These are phyloP conservation scores for Apodemia duryi DNA, from an alignment of 2,888 invertebrate species.

Conservation along the genomic window DNA sequence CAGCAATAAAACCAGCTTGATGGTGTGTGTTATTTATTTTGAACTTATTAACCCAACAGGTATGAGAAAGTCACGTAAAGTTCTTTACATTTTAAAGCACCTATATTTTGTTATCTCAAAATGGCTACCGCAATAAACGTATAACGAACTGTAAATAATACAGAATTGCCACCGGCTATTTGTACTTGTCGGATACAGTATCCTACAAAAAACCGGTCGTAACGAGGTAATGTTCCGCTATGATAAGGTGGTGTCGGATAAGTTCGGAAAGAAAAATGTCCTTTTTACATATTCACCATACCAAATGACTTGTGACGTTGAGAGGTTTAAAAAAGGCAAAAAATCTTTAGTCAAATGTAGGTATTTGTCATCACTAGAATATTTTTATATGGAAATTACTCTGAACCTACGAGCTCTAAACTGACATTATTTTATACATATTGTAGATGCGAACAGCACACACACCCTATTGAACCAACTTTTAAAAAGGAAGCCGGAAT, in stretches of 20 bases:
- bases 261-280: conserved; percentile 17
- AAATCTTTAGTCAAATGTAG: background rate
- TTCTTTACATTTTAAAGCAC: too few relatives aligned
- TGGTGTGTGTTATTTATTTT: too few relatives aligned
- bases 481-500: too few relatives aligned
- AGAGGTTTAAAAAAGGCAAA: background rate
- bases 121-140: conserved; percentile 17
- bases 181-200: conserved; percentile 24
- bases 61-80: background rate
- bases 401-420: too few relatives aligned
- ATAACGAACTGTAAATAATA: conserved; percentile 16
- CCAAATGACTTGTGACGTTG: background rate
- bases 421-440: too few relatives aligned
- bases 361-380: background rate
- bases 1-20: too few relatives aligned
- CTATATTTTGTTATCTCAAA: conserved; percentile 4
- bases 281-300: background rate
- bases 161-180: conserved; percentile 22
- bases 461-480: too few relatives aligned
- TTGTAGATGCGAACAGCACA: too few relatives aligned
- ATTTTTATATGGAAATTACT: background rate
- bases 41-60: background rate
- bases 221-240: conserved; percentile 24
- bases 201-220: conserved; percentile 25
- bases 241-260: conserved; percentile 21